Percentiles rank a stretch among this genome's conserved stretches.
Evolutionary conservation across 2,888 invertebrate genomes (phyloP).

Genomic region (Chymomyza amoena): DNA sequence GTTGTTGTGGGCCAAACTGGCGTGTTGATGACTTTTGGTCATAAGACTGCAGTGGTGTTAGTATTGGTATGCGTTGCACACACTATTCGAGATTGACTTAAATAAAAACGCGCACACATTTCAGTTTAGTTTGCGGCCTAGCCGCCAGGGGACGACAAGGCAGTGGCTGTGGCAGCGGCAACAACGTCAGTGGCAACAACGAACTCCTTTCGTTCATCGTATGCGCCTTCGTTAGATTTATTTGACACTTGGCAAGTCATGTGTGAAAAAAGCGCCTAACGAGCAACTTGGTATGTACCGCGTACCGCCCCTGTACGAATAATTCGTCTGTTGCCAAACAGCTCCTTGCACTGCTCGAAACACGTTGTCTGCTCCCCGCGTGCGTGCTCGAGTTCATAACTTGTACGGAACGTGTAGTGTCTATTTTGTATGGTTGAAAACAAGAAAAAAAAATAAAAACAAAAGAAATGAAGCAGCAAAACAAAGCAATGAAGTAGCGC

Average conservation of each 20-base stretch:
- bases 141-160: constrained; percentile 62
- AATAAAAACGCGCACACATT: constrained; percentile 69
- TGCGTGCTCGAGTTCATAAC: too few relatives aligned
- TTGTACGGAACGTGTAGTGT: neutral
- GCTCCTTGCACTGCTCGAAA: neutral
- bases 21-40: constrained; percentile 5
- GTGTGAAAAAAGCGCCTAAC: constrained; percentile 71
- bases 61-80: constrained; percentile 35
- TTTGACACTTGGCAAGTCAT: constrained; percentile 73
- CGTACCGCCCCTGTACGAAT: constrained; percentile 3
- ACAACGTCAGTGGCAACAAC: constrained; percentile 8
- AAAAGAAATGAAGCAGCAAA: constrained; percentile 15
- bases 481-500: constrained; percentile 47
- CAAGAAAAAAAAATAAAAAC: neutral
- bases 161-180: constrained; percentile 9
- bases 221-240: constrained; percentile 59
- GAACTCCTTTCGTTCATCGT: constrained; percentile 18
- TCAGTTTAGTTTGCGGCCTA: constrained; percentile 72
- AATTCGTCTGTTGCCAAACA: neutral
- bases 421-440: neutral
- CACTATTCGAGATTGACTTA: constrained; percentile 73
- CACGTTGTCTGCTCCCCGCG: neutral
- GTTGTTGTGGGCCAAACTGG: constrained; percentile 18
- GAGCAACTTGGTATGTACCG: constrained; percentile 43
- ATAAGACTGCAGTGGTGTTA: neutral